Evolutionary conservation across 2,888 invertebrate species (phyloP).

Genomic region (Eupithecia abbreviata): DNA sequence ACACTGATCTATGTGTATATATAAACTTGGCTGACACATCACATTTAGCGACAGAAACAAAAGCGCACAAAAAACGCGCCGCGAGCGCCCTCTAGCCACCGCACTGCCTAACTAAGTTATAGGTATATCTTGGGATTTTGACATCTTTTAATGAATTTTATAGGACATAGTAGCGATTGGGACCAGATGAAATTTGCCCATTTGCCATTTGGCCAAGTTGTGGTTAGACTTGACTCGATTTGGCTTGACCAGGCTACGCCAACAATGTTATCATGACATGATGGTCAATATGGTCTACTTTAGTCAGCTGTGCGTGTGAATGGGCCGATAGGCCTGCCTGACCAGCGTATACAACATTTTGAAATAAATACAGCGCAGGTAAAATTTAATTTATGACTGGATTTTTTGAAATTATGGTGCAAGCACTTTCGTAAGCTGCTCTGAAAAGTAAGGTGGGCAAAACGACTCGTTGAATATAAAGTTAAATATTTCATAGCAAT

Average conservation of each 20-base stretch:
- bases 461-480: not conserved
- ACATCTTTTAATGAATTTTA: conserved; percentile 36
- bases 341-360: not conserved
- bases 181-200: not conserved
- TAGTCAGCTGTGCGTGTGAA: not conserved
- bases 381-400: conserved; percentile 35
- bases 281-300: not conserved
- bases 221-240: not conserved
- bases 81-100: conserved; percentile 42
- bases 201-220: not conserved
- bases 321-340: not conserved
- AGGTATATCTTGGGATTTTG: conserved; percentile 5
- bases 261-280: not conserved
- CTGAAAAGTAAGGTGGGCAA: conserved; percentile 15
- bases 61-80: conserved; percentile 39
- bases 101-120: not conserved
- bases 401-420: conserved; percentile 11
- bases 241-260: not conserved
- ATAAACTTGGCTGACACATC: conserved; percentile 24
- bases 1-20: not conserved
- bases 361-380: not conserved
- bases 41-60: conserved; percentile 48
- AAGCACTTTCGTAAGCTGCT: conserved; percentile 50
- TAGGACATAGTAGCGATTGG: not conserved
- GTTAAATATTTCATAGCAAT: not conserved